A percentile compares a stretch with the other conserved stretches of the same genome.
phyloP scores from a whole-genome alignment of 2,113 vertebrate species.

The Planiliza haematocheilus region DNA sequence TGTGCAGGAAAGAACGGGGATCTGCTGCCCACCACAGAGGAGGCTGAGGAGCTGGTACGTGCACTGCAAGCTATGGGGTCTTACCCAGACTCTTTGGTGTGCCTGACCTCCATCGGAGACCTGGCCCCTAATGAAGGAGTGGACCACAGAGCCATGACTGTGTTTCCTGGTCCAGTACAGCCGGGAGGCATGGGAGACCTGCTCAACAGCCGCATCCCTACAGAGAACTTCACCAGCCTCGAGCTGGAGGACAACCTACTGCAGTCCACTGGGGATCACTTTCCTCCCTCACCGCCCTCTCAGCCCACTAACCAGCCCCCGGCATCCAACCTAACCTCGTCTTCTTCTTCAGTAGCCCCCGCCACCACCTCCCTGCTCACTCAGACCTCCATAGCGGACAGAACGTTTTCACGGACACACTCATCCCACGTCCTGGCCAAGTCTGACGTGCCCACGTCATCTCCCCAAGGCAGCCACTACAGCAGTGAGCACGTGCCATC shows the following conservation, averaged over 20 bases:
- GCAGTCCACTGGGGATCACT: conserved; percentile 90
- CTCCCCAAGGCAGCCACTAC: conserved; percentile 95
- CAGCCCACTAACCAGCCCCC: conserved; percentile 89
- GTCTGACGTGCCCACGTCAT: conserved; percentile 89
- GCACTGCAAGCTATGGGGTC: conserved; percentile 96
- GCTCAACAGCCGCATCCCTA: conserved; percentile 91
- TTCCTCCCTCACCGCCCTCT: conserved; percentile 87
- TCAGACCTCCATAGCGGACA: conserved; percentile 90
- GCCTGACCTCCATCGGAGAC: conserved; percentile 96
- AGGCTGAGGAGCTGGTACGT: conserved; percentile 97
- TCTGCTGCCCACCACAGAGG: conserved; percentile 96
- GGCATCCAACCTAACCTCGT: conserved; percentile 74
- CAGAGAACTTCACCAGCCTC: conserved; percentile 92
- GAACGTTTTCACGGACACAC: conserved; percentile 91
- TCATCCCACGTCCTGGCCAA: conserved; percentile 91
- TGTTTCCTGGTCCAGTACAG: conserved; percentile 90
- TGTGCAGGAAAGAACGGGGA: conserved; percentile 96
- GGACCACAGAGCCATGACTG: conserved; percentile 91
- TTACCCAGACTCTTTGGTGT: conserved; percentile 91
- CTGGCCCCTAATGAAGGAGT: conserved; percentile 91
- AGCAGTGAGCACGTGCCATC: conserved; percentile 96
- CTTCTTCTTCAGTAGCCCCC: conserved; percentile 85
- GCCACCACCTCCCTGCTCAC: conserved; percentile 84
- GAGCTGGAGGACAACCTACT: conserved; percentile 97
- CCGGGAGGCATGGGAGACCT: conserved; percentile 92